Evolutionary conservation across 2,797 vertebrate species (phyloP).

Genomic region (Arnoldichthys spilopterus): DNA sequence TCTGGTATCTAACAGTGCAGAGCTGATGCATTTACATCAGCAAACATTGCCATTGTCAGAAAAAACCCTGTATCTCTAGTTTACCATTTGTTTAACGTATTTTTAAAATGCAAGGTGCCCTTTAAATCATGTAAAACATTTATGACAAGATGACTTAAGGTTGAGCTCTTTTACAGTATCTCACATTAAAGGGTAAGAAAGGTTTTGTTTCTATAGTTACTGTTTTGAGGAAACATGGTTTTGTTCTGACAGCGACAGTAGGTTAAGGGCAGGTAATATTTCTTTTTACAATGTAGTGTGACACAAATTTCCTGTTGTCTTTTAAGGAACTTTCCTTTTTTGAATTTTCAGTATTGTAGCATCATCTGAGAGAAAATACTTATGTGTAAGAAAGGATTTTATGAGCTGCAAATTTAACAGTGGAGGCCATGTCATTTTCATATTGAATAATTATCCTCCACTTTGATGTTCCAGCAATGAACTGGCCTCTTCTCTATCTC

Average conservation of each 20-base stretch:
- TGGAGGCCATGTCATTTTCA: constrained; percentile 59
- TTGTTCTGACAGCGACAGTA: neutral
- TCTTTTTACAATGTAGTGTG: constrained; percentile 25
- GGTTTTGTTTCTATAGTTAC: too few species aligned
- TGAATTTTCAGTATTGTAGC: constrained; percentile 39
- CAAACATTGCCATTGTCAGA: too few species aligned
- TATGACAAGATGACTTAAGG: too few species aligned
- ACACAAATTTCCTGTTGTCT: constrained; percentile 7
- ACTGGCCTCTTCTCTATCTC: constrained; percentile 66
- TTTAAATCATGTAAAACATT: too few species aligned
- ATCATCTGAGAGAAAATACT: constrained; percentile 45
- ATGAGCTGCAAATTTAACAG: constrained; percentile 53
- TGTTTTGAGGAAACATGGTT: too few species aligned
- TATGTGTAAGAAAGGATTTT: constrained; percentile 36
- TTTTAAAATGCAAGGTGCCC: too few species aligned
- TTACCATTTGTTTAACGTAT: too few species aligned
- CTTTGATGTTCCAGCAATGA: constrained; percentile 69
- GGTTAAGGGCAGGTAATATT: neutral
- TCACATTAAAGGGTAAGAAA: too few species aligned
- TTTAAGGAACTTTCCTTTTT: neutral
- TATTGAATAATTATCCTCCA: constrained; percentile 70
- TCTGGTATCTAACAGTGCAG: too few species aligned
- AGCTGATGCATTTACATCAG: neutral
- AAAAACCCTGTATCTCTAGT: too few species aligned
- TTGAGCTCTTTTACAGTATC: too few species aligned